Conservation (phyloP, 23 tunicate genomes). For the Oikopleura albicans region DNA sequence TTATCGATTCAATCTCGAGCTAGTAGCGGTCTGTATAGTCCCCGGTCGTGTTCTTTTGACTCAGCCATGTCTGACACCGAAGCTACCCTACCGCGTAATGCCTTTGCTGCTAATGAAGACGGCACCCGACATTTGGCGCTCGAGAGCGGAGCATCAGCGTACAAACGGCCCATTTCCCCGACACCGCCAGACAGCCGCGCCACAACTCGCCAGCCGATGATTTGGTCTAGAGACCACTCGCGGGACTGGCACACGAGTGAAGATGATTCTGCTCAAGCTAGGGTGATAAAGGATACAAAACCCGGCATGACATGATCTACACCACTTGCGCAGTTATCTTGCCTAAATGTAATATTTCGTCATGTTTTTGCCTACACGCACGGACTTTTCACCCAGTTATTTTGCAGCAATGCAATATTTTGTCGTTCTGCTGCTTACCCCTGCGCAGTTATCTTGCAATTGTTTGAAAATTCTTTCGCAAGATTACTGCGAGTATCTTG, state of each 20-base stretch:
- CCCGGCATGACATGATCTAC: too few relatives aligned
- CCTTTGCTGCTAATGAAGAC: background rate
- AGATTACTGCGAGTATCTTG: too few relatives aligned
- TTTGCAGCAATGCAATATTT: too few relatives aligned
- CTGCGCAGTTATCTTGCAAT: too few relatives aligned
- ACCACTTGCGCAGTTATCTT: too few relatives aligned
- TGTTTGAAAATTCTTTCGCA: too few relatives aligned
- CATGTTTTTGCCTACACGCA: too few relatives aligned
- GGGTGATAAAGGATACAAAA: too few relatives aligned
- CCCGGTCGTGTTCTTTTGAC: background rate
- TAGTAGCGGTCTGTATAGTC: background rate
- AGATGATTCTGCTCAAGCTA: slow-evolving; percentile 15
- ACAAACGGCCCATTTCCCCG: background rate
- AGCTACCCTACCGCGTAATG: background rate
- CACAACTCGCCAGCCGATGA: background rate
- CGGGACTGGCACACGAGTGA: background rate
- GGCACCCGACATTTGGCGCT: background rate
- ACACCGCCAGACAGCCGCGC: background rate
- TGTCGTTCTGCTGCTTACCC: too few relatives aligned
- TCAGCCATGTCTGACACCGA: background rate
- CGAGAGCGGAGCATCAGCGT: background rate
- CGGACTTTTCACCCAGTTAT: too few relatives aligned
- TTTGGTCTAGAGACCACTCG: background rate
- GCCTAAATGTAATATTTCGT: too few relatives aligned
- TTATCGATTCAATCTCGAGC: background rate